These are phyloP conservation scores for Drosophila setifemur DNA, from an alignment of 1,140 invertebrate species.

Conservation along the genomic window DNA sequence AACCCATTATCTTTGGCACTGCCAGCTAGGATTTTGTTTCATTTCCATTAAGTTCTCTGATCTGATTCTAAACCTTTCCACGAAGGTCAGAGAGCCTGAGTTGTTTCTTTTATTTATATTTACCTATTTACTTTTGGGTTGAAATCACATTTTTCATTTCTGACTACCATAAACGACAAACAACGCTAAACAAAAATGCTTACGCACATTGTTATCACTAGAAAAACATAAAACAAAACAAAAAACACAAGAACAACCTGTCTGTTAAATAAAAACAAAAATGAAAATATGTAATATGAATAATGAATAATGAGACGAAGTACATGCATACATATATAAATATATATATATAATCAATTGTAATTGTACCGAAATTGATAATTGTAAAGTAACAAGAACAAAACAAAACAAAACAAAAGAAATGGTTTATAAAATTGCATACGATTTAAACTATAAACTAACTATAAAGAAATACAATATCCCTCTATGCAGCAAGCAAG, in stretches of 20 bases:
- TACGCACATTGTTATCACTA: constrained; percentile 56
- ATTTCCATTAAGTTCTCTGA: background rate
- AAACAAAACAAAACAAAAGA: constrained; percentile 22
- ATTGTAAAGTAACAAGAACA: constrained; percentile 62
- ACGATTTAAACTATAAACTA: constrained; percentile 70
- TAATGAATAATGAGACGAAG: constrained; percentile 23
- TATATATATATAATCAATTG: constrained; percentile 45
- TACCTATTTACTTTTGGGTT: background rate
- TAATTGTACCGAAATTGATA: constrained; percentile 78
- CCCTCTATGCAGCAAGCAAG: constrained; percentile 57
- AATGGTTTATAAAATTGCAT: constrained; percentile 70
- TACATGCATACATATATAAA: constrained; percentile 43
- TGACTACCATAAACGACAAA: constrained; percentile 26
- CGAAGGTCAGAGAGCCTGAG: constrained; percentile 10
- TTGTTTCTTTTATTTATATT: constrained; percentile 18
- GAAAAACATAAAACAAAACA: constrained; percentile 28
- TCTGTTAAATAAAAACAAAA: constrained; percentile 40
- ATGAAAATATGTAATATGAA: constrained; percentile 49
- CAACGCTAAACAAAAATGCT: constrained; percentile 31
- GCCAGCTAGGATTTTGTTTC: constrained; percentile 9
- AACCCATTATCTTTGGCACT: constrained; percentile 29
- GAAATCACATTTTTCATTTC: constrained; percentile 6
- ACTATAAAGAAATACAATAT: constrained; percentile 70
- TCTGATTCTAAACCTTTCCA: too few relatives aligned
- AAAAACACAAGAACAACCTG: constrained; percentile 22